These are phyloP conservation scores for Hyles lineata DNA, from an alignment of 2,888 invertebrate genomes.

Conservation along the genomic window DNA sequence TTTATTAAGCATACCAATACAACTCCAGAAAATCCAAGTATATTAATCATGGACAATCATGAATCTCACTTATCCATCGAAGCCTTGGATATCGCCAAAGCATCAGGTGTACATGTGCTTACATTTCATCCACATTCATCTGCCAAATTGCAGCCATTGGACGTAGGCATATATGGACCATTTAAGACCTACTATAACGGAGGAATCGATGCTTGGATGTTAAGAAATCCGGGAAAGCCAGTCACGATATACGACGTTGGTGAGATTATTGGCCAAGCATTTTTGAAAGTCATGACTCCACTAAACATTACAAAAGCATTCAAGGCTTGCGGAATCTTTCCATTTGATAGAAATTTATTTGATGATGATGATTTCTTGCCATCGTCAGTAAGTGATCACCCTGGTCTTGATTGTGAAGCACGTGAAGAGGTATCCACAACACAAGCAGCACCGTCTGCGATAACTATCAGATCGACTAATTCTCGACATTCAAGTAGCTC, in stretches of 20 bases:
- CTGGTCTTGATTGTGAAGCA: background rate
- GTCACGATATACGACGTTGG: conserved; percentile 40
- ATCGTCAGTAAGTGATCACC: background rate
- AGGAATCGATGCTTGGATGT: conserved; percentile 48
- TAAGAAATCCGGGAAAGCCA: conserved; percentile 53
- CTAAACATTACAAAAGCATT: background rate
- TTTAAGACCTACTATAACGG: conserved; percentile 43
- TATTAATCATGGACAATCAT: conserved; percentile 56
- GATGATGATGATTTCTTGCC: background rate
- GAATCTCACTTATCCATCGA: conserved; percentile 47
- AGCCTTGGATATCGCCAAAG: conserved; percentile 49
- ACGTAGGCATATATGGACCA: conserved; percentile 55
- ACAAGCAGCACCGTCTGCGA: too few species aligned
- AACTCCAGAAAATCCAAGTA: conserved; percentile 37
- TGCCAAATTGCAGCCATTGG: conserved; percentile 61
- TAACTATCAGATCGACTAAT: too few species aligned
- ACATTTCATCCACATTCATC: conserved; percentile 44
- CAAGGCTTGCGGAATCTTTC: background rate
- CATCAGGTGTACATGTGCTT: conserved; percentile 54
- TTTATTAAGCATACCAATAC: background rate
- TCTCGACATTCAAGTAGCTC: too few species aligned
- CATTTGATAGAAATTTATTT: background rate
- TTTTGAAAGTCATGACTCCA: background rate
- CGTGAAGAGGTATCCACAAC: too few species aligned
- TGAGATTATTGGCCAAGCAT: background rate